Evolutionary conservation across 2,888 invertebrate genomes (phyloP), one percentile per base, ranked within the genome.

Genomic region (Heteromurus nitidus): DNA sequence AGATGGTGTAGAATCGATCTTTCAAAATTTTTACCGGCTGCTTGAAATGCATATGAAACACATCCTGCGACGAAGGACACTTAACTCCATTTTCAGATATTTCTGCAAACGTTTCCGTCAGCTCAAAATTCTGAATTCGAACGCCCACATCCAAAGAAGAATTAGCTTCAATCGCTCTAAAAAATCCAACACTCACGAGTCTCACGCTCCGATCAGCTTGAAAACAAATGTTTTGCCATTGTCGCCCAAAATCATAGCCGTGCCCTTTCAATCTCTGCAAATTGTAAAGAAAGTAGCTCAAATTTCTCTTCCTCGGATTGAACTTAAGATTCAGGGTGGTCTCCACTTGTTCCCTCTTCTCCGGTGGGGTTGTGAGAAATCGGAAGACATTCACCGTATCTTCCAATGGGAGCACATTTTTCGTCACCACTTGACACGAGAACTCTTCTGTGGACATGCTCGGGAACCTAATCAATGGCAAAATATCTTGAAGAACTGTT

Each of bases 141-240:
- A 86, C 80, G 1, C 82, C 76, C 20, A 86, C 82, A 36, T 83
- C 81, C 9, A 86, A 55, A 9, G 64, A 65, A 1, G 82, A 76
- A 26, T 85, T 76, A 0, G 70, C 62, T 65, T 83, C 79, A 30
- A 85, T 83, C 1, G 85, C 83, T 28, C 84, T 69, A 36, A 85
- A 86, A 47, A 86, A 84, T 13, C 85, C 85, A 3, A 86, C 73
- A 30, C 84, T 85, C n/a, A 86, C 81, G n/a, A 86, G 28, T 30
- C 82, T 70, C 50, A 86, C 83, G 47, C 81, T 82, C 20, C 82
- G 79, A 65, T 86, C 84, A 3, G 85, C 83, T 72, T 83, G 82
- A 68, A 86, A 86, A 26, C 83, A 82, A 80, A 86, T 80, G 28
- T 86, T 86, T 65, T 86, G 84, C 82, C 82, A 86, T 55, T 85